These are phyloP conservation scores for Helicorthomorpha holstii DNA, from an alignment of 1,140 invertebrate genomes.

Conservation along the genomic window DNA sequence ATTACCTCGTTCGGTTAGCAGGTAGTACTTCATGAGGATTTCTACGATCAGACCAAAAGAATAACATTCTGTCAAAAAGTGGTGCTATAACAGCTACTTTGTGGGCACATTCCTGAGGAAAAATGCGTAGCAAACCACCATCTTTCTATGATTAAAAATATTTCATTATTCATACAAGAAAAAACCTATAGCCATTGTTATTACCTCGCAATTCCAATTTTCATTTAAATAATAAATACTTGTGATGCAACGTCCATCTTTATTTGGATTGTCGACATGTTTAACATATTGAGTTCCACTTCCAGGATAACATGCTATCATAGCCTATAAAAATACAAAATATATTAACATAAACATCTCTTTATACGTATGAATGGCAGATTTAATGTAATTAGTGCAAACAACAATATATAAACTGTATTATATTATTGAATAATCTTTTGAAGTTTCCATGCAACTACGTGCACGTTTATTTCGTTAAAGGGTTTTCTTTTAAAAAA, in stretches of 20 bases:
- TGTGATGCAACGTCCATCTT: constrained; percentile 83
- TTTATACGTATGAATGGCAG: too few relatives aligned
- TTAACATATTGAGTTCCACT: constrained; percentile 82
- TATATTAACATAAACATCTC: too few relatives aligned
- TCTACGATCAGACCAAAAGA: constrained; percentile 92
- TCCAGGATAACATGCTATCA: constrained; percentile 93
- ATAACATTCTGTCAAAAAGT: constrained; percentile 77
- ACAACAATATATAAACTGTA: too few relatives aligned
- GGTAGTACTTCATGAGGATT: constrained; percentile 96
- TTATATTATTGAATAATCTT: too few relatives aligned
- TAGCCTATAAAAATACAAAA: constrained; percentile 51
- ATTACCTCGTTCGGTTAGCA: constrained; percentile 47
- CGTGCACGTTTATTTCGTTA: too few relatives aligned
- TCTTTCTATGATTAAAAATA: constrained; percentile 22
- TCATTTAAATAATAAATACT: constrained; percentile 92
- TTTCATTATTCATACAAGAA: too few relatives aligned
- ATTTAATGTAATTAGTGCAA: too few relatives aligned
- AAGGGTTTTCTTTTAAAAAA: too few relatives aligned
- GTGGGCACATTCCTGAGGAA: constrained; percentile 61
- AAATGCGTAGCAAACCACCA: constrained; percentile 63
- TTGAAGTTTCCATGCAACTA: too few relatives aligned
- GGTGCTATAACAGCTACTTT: constrained; percentile 84
- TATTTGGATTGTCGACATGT: constrained; percentile 94
- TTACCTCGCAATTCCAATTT: constrained; percentile 64
- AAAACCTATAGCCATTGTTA: constrained; percentile 3